Evolutionary conservation across 1,140 invertebrate species (phyloP), one percentile per base, ranked within the genome.

Genomic region (Calephelis nemesis): DNA sequence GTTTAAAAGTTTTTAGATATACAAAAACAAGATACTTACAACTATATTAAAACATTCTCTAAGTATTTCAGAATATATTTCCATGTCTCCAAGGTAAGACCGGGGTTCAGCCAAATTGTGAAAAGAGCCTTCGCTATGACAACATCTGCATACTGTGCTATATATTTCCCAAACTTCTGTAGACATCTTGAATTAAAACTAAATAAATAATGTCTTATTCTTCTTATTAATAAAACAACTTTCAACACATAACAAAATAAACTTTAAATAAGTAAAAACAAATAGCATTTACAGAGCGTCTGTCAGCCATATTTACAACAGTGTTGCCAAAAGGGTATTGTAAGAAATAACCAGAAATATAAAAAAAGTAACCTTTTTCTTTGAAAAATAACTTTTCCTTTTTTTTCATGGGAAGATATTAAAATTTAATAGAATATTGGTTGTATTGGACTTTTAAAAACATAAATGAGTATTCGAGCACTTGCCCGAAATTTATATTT

Each of bases 41-140:
- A 78, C 74, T 54, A 89, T 78, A 76, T 82, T 71, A 67, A 87
- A 79, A 65, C 77, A 77, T 50, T 82, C 74, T 67, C 72, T 75
- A n/a, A 89, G 65, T 79, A 89, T 88, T 68, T 84, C 77, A 0
- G 77, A 75, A 69, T 86, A 89, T 6, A 82, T 76, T 76, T 83
- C 85, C 54, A 76, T 74, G 60, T 76, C 30, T n/a, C 69, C 76
- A 1, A 63, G 60, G 65, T 71, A 75, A 7, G 63, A 68, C 63
- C 68, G 73, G 12, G 78, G 71, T 60, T 73, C 76, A 9, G 84
- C 75, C 47, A 89, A 75, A 63, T 85, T 82, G 49, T 77, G 74
- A 69, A 84, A 87, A 5, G 71, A 62, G 11, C 85, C 87, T 63
- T 87, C 82, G 7, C 77, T 70, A 63, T 84, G 87, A 79, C 87